These are phyloP conservation scores for Sciurus carolinensis DNA, from an alignment of 2,797 vertebrate genomes.

Conservation along the genomic window DNA sequence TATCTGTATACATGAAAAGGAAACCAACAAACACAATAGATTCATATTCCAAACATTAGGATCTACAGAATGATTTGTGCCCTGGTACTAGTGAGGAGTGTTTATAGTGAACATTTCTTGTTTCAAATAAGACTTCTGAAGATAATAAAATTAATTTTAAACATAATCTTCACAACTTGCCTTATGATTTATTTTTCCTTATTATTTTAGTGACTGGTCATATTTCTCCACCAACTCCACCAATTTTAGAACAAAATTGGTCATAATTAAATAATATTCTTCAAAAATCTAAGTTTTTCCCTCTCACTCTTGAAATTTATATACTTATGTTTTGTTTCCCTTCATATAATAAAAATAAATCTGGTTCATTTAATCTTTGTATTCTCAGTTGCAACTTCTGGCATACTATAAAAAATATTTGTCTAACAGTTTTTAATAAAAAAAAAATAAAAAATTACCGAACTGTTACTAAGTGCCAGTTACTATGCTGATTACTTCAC, in stretches of 20 bases:
- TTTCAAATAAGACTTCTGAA: conserved; percentile 21
- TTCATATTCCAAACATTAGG: background rate
- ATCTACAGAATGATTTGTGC: fast-evolving
- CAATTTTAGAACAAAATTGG: background rate
- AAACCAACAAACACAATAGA: background rate
- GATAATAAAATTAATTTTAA: background rate
- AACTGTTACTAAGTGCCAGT: background rate
- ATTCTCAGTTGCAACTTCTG: background rate
- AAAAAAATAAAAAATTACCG: background rate
- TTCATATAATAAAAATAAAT: background rate
- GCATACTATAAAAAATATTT: background rate
- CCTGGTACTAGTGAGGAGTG: background rate
- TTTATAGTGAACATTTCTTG: background rate
- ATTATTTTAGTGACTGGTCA: background rate
- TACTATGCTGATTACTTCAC: background rate
- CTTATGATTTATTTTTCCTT: background rate
- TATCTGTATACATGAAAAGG: background rate
- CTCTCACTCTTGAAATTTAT: background rate
- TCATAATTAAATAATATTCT: background rate
- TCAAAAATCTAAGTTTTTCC: background rate
- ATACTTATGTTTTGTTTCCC: background rate
- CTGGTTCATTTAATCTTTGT: background rate
- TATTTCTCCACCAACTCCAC: background rate
- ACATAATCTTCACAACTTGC: background rate
- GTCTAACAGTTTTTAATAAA: background rate